Base-by-base conservation (phyloP, 2,888 invertebrate species). In the Phasia obesa region DNA sequence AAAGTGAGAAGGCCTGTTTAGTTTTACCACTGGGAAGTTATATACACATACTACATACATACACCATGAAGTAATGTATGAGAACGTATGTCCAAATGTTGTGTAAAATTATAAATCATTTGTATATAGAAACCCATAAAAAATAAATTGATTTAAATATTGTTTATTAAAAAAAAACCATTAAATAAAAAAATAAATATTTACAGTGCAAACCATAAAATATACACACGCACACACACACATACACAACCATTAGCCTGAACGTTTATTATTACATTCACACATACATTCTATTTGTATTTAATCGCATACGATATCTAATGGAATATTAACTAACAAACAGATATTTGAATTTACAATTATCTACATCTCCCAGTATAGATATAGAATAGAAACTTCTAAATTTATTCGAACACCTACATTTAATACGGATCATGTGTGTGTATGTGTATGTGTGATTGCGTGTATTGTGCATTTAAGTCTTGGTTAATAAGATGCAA, bases 111-210 rank as follows among this genome's bases (percentile, higher is more conserved):
- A 51, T 60, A 67, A 76, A 77, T 77, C 27, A 55, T 70, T 53
- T 77, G 69, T 53, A 62, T 77, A 47, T 76, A 67, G 53, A 77
- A 78, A 71, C 2, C 31, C 62, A 78, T 78, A 71, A 78, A 77
- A 70, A 77, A 70, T 77, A 62, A 78, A 78, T 78, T 78, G 57
- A 78, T 78, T 78, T 78, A 78, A 78, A 70, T 78, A 64, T 64
- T 78, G 77, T 78, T 78, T 78, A 71, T 71, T 65, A n/a, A 47
- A 38, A 59, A 55, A 60, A 62, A 70, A 44, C 55, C 62, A 70
- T 77, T 77, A 25, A 62, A 62, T 75, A 59, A 60, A 25, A 51
- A 76, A 59, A n/a, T 77, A 55, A 62, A 77, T 77, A 70, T 77
- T 77, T 77, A 62, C 70, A 76, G 23, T 69, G 53, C 57, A 59